Evolutionary conservation across 2,797 vertebrate species (phyloP).

Genomic region (Pipistrellus nathusii): DNA sequence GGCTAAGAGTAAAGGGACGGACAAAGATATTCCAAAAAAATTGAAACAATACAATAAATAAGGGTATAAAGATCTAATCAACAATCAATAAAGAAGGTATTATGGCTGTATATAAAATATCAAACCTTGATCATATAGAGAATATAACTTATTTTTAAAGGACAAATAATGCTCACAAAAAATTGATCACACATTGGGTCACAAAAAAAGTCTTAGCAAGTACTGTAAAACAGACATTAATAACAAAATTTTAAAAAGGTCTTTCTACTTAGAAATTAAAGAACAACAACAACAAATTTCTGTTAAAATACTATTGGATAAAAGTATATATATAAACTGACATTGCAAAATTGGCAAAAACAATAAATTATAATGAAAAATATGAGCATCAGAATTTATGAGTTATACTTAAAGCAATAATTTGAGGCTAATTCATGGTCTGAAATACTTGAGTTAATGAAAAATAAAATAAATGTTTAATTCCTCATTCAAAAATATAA

Average conservation of each 20-base stretch:
- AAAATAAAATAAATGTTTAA: constrained; percentile 40
- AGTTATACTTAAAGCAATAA: constrained; percentile 36
- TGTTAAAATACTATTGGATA: neutral
- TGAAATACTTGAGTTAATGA: constrained; percentile 35
- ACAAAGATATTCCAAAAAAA: neutral
- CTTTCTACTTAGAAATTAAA: constrained; percentile 8
- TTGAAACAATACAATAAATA: constrained; percentile 27
- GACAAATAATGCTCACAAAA: constrained; percentile 24
- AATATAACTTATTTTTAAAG: neutral
- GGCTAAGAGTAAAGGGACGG: neutral
- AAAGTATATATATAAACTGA: neutral
- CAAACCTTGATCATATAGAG: neutral
- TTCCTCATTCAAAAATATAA: constrained; percentile 3
- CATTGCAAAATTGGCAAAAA: constrained; percentile 22
- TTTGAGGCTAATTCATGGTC: neutral
- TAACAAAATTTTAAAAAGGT: neutral
- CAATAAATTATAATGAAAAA: constrained; percentile 36
- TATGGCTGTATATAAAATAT: neutral
- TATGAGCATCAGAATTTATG: neutral
- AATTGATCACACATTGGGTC: neutral
- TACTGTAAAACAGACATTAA: neutral
- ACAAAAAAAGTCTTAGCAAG: neutral
- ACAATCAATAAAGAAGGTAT: neutral
- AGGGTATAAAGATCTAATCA: neutral
- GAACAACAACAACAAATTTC: neutral